Percentiles rank a stretch among this genome's conserved stretches.
phyloP scores from a whole-genome alignment of 2,888 invertebrate genomes.

The Pegoplata infirma region DNA sequence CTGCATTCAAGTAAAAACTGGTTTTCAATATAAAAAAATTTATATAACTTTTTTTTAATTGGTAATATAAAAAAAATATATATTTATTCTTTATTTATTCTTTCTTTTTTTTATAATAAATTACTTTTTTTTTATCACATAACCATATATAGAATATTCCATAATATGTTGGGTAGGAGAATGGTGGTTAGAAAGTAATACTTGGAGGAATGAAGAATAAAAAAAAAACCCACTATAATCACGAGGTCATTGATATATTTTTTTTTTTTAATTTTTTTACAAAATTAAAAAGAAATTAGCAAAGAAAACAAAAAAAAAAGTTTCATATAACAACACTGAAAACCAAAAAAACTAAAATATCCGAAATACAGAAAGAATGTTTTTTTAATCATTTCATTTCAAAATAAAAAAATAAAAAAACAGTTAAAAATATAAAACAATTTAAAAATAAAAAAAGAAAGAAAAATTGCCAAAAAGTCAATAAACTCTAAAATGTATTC shows the following conservation, averaged over 20 bases:
- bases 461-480: constrained; percentile 56
- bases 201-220: no score
- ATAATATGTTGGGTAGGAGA: background rate
- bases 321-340: background rate
- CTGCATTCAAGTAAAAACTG: background rate
- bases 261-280: constrained; percentile 6
- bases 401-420: constrained; percentile 14
- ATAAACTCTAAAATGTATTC: constrained; percentile 61
- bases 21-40: background rate
- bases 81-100: no score
- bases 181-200: constrained; percentile 46
- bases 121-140: background rate
- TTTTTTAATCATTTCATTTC: constrained; percentile 26
- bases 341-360: constrained; percentile 5
- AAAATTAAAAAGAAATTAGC: background rate
- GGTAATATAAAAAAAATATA: background rate
- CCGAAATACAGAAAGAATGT: constrained; percentile 27
- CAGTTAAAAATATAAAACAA: constrained; percentile 40
- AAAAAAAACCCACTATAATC: constrained; percentile 25
- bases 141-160: background rate
- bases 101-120: constrained; percentile 10
- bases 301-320: constrained; percentile 7
- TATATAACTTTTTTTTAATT: background rate
- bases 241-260: constrained; percentile 39
- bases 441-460: constrained; percentile 26